Percentiles rank a stretch among this genome's conserved stretches.
These are phyloP conservation scores for Myioborus melanocephalus DNA, from an alignment of 2,797 vertebrate genomes.

Conservation along the genomic window DNA sequence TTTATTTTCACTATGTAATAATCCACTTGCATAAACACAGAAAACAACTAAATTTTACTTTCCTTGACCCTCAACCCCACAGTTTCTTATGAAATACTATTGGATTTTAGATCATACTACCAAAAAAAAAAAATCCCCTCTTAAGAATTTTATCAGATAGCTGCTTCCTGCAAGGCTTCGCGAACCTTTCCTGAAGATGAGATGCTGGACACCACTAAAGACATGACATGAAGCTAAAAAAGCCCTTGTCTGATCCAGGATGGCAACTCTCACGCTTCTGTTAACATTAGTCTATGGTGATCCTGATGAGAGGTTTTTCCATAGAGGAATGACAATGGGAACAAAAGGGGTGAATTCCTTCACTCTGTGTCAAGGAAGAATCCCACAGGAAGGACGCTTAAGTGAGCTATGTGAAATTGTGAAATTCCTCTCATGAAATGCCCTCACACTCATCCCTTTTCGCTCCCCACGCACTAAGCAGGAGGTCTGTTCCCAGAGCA, in stretches of 20 bases:
- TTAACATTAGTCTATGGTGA: neutral
- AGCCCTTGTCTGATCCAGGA: neutral
- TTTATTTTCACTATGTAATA: neutral
- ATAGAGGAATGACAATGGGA: conserved; percentile 21
- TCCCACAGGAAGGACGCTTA: conserved; percentile 56
- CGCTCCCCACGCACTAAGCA: neutral
- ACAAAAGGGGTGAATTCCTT: conserved; percentile 53
- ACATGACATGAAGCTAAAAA: neutral
- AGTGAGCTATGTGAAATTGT: conserved; percentile 45
- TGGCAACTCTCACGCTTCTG: conserved; percentile 6
- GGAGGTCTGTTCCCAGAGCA: conserved; percentile 46
- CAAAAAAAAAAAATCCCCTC: neutral
- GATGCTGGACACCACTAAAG: neutral
- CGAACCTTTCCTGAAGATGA: neutral
- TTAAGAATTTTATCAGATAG: conserved; percentile 5
- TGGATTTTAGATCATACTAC: neutral
- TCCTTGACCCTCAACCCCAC: neutral
- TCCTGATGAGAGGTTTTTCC: conserved; percentile 38
- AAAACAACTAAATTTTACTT: neutral
- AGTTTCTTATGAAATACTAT: neutral
- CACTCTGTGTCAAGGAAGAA: conserved; percentile 1
- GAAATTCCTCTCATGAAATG: conserved; percentile 46
- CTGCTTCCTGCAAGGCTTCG: neutral
- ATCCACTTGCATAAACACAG: neutral
- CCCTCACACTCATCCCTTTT: conserved; percentile 14